Conservation (phyloP, 2,113 vertebrate genomes). For the Channa maculata region DNA sequence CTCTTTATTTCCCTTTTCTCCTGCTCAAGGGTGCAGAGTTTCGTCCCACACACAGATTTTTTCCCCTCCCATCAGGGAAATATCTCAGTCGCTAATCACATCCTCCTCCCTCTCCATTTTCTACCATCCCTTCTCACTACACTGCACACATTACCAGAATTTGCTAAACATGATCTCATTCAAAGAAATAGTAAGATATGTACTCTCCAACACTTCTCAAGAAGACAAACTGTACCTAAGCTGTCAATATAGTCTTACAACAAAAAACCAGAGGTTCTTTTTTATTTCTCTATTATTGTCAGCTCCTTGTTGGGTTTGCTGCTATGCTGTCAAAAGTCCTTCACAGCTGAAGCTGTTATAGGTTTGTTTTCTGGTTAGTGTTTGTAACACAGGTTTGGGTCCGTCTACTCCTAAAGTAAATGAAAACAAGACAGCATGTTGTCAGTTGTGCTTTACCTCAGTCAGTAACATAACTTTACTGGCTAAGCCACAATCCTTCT, state of each 20-base stretch:
- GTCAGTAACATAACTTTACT: not conserved
- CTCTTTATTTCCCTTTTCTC: conserved; percentile 50
- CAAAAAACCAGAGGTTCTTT: not conserved
- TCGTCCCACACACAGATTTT: conserved; percentile 37
- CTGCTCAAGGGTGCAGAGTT: conserved; percentile 28
- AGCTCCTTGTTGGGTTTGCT: not conserved
- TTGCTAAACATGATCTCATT: conserved; percentile 1
- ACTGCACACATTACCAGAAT: conserved; percentile 31
- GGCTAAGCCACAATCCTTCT: not conserved
- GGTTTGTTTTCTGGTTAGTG: conserved; percentile 1
- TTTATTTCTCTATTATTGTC: not conserved
- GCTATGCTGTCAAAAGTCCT: not conserved
- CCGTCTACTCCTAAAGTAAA: conserved; percentile 8
- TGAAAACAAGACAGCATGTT: conserved; percentile 4
- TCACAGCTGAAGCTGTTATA: no score
- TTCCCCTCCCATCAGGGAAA: conserved; percentile 61
- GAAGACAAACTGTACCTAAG: not conserved
- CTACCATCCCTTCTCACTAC: not conserved
- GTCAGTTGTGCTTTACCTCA: conserved; percentile 1
- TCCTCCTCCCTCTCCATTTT: conserved; percentile 57
- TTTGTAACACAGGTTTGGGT: conserved; percentile 1
- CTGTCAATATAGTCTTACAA: not conserved
- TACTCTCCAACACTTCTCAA: conserved; percentile 5
- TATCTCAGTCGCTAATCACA: conserved; percentile 66
- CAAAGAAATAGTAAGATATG: not conserved